Percentiles rank a stretch among this genome's conserved stretches.
Conservation (phyloP, 2,113 vertebrate genomes). For the Geococcyx californianus region DNA sequence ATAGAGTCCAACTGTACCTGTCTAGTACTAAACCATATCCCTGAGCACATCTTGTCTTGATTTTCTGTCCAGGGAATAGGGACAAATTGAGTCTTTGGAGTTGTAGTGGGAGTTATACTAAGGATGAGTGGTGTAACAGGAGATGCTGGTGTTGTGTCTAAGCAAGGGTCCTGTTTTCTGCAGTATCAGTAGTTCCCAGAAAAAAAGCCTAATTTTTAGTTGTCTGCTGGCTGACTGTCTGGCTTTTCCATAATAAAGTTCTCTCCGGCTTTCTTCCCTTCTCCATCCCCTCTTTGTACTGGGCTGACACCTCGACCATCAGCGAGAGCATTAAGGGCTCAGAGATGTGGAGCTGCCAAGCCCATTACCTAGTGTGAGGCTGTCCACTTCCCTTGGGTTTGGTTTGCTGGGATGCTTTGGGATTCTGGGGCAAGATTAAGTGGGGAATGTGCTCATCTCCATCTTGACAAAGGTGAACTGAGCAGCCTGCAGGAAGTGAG, state of each 20-base stretch:
- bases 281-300: background rate
- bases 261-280: background rate
- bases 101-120: background rate
- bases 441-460: background rate
- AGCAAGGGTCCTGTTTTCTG: background rate
- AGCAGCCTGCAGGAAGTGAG: background rate
- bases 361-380: background rate
- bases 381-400: background rate
- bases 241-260: background rate
- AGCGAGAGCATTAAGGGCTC: background rate
- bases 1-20: too few species aligned
- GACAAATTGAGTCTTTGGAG: background rate
- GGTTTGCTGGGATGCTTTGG: background rate
- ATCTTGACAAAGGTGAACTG: background rate
- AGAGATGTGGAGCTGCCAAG: background rate
- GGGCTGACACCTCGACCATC: background rate
- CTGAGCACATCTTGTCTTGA: rapidly evolving
- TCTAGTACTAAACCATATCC: too few species aligned
- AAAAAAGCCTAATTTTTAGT: background rate
- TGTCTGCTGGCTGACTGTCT: background rate
- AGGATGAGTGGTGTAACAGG: background rate
- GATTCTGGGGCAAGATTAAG: background rate
- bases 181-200: background rate
- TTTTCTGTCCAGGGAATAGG: background rate
- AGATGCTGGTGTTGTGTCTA: background rate